Percentiles rank a stretch among this genome's conserved stretches.
These are phyloP conservation scores for Indicator indicator DNA, from an alignment of 2,113 vertebrate species.

Conservation along the genomic window DNA sequence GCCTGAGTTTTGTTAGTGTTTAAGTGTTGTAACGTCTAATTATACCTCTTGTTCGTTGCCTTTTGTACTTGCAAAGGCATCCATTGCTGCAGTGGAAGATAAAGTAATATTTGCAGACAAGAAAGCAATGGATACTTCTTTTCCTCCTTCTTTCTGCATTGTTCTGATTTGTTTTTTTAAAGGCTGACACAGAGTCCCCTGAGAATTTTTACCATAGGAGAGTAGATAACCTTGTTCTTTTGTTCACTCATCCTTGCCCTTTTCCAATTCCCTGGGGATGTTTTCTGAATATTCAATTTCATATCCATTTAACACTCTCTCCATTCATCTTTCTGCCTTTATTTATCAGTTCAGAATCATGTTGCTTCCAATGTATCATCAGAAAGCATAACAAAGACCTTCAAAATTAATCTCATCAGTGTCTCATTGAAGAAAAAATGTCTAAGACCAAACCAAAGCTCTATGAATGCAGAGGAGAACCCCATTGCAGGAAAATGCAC, in stretches of 20 bases:
- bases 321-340: slow-evolving; percentile 51
- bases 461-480: background rate
- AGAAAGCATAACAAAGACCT: slow-evolving; percentile 37
- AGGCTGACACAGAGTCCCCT: slow-evolving; percentile 41
- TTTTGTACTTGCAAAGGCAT: slow-evolving; percentile 30
- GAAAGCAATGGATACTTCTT: background rate
- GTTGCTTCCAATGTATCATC: background rate
- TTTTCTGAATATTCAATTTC: slow-evolving; percentile 60
- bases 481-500: background rate
- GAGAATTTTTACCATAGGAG: slow-evolving; percentile 54
- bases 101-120: slow-evolving; percentile 28
- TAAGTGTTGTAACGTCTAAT: slow-evolving; percentile 2
- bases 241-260: slow-evolving; percentile 57
- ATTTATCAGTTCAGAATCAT: slow-evolving; percentile 57
- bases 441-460: background rate
- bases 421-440: background rate
- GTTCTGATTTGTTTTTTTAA: slow-evolving; percentile 47
- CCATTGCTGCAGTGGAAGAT: background rate
- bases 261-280: slow-evolving; percentile 41
- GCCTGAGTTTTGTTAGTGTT: background rate
- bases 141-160: slow-evolving; percentile 8
- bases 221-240: slow-evolving; percentile 67
- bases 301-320: slow-evolving; percentile 46
- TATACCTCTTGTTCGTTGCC: background rate
- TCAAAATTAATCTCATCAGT: slow-evolving; percentile 3